Evolutionary conservation across 2,113 vertebrate genomes (phyloP).

Genomic region (Tylochromis polylepis): DNA sequence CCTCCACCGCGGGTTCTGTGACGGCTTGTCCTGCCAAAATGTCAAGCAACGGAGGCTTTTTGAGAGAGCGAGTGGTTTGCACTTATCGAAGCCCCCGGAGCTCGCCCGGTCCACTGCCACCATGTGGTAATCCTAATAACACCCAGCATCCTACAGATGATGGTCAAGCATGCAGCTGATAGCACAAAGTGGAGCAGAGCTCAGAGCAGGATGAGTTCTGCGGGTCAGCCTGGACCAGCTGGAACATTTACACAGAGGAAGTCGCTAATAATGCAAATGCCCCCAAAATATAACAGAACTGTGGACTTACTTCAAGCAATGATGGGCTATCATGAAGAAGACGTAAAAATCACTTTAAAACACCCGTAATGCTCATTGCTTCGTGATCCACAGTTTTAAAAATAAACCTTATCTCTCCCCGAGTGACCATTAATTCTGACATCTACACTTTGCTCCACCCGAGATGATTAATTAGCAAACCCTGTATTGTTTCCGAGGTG

Average conservation of each 20-base stretch:
- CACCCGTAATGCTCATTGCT: background rate
- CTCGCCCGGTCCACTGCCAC: background rate
- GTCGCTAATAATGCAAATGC: background rate
- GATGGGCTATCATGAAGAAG: rapidly evolving
- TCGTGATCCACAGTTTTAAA: background rate
- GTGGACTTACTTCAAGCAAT: background rate
- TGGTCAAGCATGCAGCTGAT: background rate
- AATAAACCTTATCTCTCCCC: background rate
- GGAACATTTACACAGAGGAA: background rate
- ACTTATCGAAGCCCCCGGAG: background rate
- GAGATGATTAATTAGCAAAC: background rate
- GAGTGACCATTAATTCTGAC: background rate
- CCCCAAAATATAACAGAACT: background rate
- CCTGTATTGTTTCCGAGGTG: background rate
- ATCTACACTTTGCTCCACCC: background rate
- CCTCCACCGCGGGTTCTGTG: background rate
- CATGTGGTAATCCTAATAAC: conserved; percentile 3
- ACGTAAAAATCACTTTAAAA: background rate
- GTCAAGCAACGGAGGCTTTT: background rate
- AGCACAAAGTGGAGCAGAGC: background rate
- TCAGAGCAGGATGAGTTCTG: background rate
- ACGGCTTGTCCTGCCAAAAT: background rate
- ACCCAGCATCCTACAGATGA: background rate
- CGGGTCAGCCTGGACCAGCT: background rate
- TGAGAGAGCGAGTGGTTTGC: background rate